phyloP scores from a whole-genome alignment of 1,140 invertebrate genomes.

The Ceratina japonica region DNA sequence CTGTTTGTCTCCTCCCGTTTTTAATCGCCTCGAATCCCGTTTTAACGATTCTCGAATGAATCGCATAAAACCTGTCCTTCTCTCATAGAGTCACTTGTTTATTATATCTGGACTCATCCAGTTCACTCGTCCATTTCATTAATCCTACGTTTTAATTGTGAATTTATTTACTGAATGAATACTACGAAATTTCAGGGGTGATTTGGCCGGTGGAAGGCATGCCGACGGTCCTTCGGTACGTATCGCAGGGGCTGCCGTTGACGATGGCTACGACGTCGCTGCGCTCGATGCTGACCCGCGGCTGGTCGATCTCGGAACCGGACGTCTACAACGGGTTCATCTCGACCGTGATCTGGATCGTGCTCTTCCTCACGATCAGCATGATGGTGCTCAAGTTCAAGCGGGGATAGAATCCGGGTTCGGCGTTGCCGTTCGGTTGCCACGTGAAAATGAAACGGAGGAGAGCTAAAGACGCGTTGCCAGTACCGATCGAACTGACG shows the following conservation, averaged over 20 bases:
- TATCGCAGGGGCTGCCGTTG: slow-evolving; percentile 91
- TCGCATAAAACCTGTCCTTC: background rate
- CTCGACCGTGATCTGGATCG: slow-evolving; percentile 93
- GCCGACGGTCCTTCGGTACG: slow-evolving; percentile 89
- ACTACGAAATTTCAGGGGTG: slow-evolving; percentile 82
- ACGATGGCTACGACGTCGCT: slow-evolving; percentile 95
- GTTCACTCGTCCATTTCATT: no score
- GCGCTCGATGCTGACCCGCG: slow-evolving; percentile 92
- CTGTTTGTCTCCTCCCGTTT: background rate
- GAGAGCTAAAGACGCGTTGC: background rate
- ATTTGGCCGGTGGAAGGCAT: slow-evolving; percentile 94
- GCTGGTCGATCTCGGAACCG: slow-evolving; percentile 90
- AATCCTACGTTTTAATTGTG: no score
- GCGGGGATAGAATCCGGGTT: slow-evolving; percentile 80
- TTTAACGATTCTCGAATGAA: no score
- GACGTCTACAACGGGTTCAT: slow-evolving; percentile 94
- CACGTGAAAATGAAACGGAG: slow-evolving; percentile 8
- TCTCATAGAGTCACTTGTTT: no score
- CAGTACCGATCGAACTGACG: background rate
- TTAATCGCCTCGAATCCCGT: background rate
- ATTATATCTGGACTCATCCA: no score
- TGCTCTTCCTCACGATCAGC: slow-evolving; percentile 91
- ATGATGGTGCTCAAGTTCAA: slow-evolving; percentile 89
- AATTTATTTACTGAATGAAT: no score
- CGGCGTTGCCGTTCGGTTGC: background rate